A percentile compares a stretch with the other conserved stretches of the same genome.
Conservation (phyloP, 2,113 vertebrate species). For the Gambusia affinis region DNA sequence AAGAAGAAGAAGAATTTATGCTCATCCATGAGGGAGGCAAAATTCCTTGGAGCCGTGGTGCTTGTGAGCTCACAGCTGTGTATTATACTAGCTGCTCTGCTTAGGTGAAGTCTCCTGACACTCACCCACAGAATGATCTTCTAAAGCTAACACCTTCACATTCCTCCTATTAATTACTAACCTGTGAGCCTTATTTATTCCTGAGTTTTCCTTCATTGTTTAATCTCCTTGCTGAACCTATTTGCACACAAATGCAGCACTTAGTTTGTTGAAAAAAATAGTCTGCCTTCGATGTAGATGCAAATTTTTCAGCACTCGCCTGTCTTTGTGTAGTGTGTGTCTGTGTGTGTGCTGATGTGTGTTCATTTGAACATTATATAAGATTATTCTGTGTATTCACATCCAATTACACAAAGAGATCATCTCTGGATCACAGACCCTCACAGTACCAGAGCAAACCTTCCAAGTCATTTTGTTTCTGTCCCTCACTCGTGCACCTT, state of each 20-base stretch:
- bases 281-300: background rate
- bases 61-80: no score
- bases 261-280: background rate
- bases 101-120: background rate
- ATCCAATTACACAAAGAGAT: constrained; percentile 8
- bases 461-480: background rate
- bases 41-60: constrained; percentile 10
- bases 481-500: background rate
- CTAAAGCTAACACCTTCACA: constrained; percentile 4
- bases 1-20: constrained; percentile 42
- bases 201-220: background rate
- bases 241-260: background rate
- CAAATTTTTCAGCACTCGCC: background rate
- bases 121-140: constrained; percentile 9
- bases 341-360: background rate
- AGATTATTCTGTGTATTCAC: background rate
- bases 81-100: no score
- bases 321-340: no score
- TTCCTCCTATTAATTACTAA: constrained; percentile 25
- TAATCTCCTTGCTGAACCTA: background rate
- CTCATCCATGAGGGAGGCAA: constrained; percentile 27
- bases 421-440: constrained; percentile 12
- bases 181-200: constrained; percentile 1
- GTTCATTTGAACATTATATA: background rate
- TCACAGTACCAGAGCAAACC: constrained; percentile 12